Conservation (phyloP, 2,113 vertebrate genomes). For the Microtus pennsylvanicus region DNA sequence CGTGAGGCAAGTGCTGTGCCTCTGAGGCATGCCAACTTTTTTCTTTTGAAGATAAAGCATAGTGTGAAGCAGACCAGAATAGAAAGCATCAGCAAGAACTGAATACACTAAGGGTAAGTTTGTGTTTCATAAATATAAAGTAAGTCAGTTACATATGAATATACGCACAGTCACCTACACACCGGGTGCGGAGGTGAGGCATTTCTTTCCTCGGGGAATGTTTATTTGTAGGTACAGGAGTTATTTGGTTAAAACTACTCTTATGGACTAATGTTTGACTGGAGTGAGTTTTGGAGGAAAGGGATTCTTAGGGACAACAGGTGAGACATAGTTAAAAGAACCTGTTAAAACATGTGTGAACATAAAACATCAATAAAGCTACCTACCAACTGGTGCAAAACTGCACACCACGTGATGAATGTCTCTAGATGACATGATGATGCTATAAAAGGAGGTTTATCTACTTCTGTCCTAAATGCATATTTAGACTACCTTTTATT, state of each 20-base stretch:
- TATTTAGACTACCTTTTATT: background rate
- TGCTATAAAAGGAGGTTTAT: background rate
- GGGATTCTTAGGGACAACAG: background rate
- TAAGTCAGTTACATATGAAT: background rate
- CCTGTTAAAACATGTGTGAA: background rate
- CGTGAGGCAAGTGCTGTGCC: background rate
- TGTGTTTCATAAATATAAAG: background rate
- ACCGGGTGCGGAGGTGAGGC: background rate
- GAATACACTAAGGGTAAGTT: background rate
- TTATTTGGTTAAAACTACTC: background rate
- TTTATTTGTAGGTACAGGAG: constrained; percentile 18
- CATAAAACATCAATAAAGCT: background rate
- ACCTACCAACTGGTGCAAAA: background rate
- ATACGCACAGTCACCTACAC: background rate
- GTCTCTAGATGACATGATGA: background rate
- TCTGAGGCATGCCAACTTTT: background rate
- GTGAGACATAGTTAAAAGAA: background rate
- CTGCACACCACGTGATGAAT: background rate
- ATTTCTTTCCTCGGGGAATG: background rate
- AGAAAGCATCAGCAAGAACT: background rate
- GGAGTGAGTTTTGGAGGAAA: background rate
- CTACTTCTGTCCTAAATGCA: background rate
- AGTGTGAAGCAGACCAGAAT: background rate
- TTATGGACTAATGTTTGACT: background rate
- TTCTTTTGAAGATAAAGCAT: background rate